A percentile compares a stretch with the other conserved stretches of the same genome.
phyloP scores from a whole-genome alignment of 2,797 vertebrate species.

The Rhinichthys osculus region DNA sequence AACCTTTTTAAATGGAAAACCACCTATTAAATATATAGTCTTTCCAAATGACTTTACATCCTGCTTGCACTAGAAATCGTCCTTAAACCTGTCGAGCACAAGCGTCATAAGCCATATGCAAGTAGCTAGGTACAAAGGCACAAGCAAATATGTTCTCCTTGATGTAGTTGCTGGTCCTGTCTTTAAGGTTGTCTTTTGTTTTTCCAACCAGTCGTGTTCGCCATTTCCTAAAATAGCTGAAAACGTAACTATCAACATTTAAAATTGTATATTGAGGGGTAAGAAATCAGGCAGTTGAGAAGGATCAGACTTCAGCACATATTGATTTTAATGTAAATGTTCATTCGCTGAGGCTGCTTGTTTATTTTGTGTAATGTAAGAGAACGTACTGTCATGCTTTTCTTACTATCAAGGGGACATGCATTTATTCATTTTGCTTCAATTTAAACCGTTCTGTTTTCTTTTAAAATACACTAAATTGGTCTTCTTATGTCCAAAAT shows the following conservation, averaged over 20 bases:
- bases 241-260: background rate
- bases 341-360: background rate
- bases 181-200: constrained; percentile 1
- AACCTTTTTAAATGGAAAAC: constrained; percentile 54
- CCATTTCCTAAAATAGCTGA: background rate
- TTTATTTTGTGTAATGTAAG: background rate
- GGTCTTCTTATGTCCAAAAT: background rate
- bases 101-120: background rate
- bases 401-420: background rate
- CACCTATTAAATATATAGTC: constrained; percentile 40
- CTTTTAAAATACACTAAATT: background rate
- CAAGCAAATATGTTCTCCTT: constrained; percentile 7
- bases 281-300: background rate
- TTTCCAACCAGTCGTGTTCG: background rate
- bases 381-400: background rate
- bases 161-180: background rate
- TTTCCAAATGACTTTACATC: constrained; percentile 5
- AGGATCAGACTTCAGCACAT: background rate
- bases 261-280: background rate
- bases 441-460: background rate
- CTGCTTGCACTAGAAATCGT: constrained; percentile 23
- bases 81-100: constrained; percentile 26
- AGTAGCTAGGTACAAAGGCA: constrained; percentile 9
- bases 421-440: background rate
- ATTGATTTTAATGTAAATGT: constrained; percentile 12